Evolutionary conservation across 2,113 vertebrate genomes (phyloP).

Genomic region (Hypocryptadius cinnamomeus): DNA sequence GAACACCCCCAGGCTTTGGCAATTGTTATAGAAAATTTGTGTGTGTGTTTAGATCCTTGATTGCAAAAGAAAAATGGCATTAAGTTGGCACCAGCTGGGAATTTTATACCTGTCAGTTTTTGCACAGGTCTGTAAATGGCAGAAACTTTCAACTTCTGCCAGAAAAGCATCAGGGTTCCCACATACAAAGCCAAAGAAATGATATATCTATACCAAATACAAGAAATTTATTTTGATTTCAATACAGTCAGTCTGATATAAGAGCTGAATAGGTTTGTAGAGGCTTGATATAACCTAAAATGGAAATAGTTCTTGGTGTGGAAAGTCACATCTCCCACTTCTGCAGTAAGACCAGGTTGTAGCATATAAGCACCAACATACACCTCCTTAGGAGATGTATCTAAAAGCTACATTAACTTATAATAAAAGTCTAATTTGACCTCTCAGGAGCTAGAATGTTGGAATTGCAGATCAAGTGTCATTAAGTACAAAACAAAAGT

Average conservation of each 20-base stretch:
- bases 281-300: neutral
- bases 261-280: neutral
- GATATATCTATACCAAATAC: neutral
- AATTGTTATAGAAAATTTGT: neutral
- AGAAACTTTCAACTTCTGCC: conserved; percentile 44
- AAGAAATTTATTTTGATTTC: neutral
- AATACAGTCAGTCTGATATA: neutral
- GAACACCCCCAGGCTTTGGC: conserved; percentile 23
- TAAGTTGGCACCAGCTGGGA: conserved; percentile 20
- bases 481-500: neutral
- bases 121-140: conserved; percentile 2
- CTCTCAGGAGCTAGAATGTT: neutral
- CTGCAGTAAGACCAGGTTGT: neutral
- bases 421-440: neutral
- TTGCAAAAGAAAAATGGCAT: conserved; percentile 41
- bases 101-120: conserved; percentile 34
- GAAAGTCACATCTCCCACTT: neutral
- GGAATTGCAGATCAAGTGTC: neutral
- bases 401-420: neutral
- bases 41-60: neutral
- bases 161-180: conserved; percentile 10
- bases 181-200: neutral
- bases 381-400: neutral
- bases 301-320: neutral
- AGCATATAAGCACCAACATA: neutral